Base-by-base conservation (phyloP, 2,888 invertebrate genomes). In the Heterodera filipjevi region DNA sequence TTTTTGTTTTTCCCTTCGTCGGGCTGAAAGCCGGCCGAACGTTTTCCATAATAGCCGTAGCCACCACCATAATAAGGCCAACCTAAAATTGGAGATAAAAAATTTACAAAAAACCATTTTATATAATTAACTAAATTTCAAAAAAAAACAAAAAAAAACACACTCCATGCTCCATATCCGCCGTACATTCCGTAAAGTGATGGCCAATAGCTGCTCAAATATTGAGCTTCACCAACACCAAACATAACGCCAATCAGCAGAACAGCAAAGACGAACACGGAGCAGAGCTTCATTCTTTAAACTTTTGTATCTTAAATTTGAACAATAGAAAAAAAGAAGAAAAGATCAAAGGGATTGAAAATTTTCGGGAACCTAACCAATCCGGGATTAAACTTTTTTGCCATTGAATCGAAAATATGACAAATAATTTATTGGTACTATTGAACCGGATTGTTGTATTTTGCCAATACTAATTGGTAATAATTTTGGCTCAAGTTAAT, bases 11-110 rank as follows among this genome's bases (percentile, higher is more conserved):
- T 64, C n/a, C 8, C 53, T 22, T 75, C 49, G 19, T 30, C 30
- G 35, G 39, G 30, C 8, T 19, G 30, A 75, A 75, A 75, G 16
- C 75, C 75, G 30, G 59, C 75, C 19, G 75, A 75, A 19, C 75
- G 75, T 30, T 75, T 75, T 16, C 75, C 46, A n/a, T 66, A 27
- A n/a, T 27, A 64, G 39, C 75, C 73, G 64, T 33, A 32, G 10
- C 53, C 27, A 72, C 44, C 33, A 22, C 73, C 73, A 53, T 75
- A 75, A 8, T 75, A 75, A 27, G 75, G 75, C 64, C 64, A 75
- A 27, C 75, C 75, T 75, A 44, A 44, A 12, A 72, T 49, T 39
- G 32, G 32, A 33, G 39, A 22, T 44, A 71, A 27, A 14, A 27
- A 32, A 44, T 73, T 73, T 73, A n/a, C n/a, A n/a, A n/a, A n/a